Base-by-base conservation (phyloP, 2,113 vertebrate species). In the Ceratotherium simum region DNA sequence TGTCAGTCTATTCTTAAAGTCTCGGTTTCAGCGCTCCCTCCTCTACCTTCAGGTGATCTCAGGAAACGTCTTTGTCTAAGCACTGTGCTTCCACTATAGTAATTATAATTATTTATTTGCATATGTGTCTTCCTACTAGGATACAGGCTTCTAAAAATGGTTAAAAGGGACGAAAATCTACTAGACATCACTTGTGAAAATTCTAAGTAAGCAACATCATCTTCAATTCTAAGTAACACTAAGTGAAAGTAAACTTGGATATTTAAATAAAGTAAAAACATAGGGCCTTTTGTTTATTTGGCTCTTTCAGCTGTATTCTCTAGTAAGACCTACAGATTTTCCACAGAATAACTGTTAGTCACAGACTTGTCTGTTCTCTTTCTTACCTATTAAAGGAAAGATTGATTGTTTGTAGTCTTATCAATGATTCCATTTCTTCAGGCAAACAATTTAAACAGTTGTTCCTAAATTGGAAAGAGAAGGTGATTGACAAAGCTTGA, bases 321-420 rank as follows among this genome's bases (percentile, higher is more conserved):
- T 60, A 80, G 42, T 56, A 62, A 86, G 36, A 91, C 16, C 18
- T 79, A 67, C 8, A 72, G n/a, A 92, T 72, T 93, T 82, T 81
- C 31, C 17, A 92, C 11, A 80, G 58, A 88, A 73, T 64, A 62
- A 90, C 4, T 2, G 2, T 31, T 58, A 46, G 29, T 79, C 42
- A 56, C 58, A 84, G 4, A 91, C 78, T 76, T 92, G 8, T 64
- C 51, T 27, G 31, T 56, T 92, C 39, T 54, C 7, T 69, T 33
- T 93, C 99, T 99, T 96, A 99, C 99, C 99, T 99, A 98, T 99
- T 99, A 97, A 98, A 99, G 42, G 98, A 99, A 64, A 99, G 99
- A 88, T 99, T 99, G 78, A 99, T 98, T 29, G 98, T 98, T 91
- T 99, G 99, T 29, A 99, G 98, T 83, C 98, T 99, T 48, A 95